Percentiles rank a stretch among this genome's conserved stretches.
Conservation (phyloP, 2,888 invertebrate genomes). For the Timema podura region DNA sequence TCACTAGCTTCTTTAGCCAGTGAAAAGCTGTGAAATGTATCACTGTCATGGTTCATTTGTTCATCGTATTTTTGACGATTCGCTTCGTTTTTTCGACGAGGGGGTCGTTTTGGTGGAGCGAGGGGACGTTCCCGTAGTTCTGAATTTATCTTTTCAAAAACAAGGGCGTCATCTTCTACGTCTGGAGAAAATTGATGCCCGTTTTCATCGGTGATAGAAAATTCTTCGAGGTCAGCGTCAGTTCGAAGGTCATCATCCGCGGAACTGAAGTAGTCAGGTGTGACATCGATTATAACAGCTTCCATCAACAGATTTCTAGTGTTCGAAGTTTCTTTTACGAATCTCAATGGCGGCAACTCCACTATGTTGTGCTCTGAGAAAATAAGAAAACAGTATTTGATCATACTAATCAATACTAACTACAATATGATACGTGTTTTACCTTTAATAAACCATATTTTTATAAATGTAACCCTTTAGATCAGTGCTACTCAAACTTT, state of each 20-base stretch:
- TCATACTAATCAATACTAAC: too few species aligned
- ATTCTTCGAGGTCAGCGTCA: conserved; percentile 82
- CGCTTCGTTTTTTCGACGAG: conserved; percentile 52
- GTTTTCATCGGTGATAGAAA: conserved; percentile 66
- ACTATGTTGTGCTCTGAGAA: conserved; percentile 73
- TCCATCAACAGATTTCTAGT: conserved; percentile 86
- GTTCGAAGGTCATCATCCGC: conserved; percentile 74
- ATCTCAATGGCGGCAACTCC: conserved; percentile 80
- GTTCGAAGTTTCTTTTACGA: conserved; percentile 84
- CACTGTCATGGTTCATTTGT: conserved; percentile 47
- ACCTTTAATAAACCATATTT: too few species aligned
- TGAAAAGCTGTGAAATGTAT: conserved; percentile 42
- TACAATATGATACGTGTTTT: too few species aligned
- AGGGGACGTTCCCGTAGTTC: conserved; percentile 41
- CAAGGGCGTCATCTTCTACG: conserved; percentile 46
- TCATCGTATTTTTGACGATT: too few species aligned
- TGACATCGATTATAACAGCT: conserved; percentile 85
- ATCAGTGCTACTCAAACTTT: too few species aligned
- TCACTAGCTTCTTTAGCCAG: conserved; percentile 28
- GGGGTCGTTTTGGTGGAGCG: conserved; percentile 54
- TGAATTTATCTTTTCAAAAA: conserved; percentile 52
- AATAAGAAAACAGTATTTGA: conserved; percentile 10
- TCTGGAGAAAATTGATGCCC: conserved; percentile 48
- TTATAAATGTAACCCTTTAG: too few species aligned
- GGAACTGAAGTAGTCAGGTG: conserved; percentile 76